phyloP scores from a whole-genome alignment of 2,888 invertebrate genomes.

The Agrochola lota region DNA sequence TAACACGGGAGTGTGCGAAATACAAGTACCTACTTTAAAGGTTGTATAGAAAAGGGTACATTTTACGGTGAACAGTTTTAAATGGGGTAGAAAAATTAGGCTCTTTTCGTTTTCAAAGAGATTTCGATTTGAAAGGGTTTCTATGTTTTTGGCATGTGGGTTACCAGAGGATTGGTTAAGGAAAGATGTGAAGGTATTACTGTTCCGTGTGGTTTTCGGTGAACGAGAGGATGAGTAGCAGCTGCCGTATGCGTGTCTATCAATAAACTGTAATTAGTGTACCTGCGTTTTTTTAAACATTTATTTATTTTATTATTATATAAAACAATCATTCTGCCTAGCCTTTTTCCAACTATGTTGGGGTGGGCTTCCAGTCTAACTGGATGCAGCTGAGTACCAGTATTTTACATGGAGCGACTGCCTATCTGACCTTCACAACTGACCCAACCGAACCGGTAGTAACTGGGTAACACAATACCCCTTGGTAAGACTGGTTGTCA shows the following conservation, averaged over 20 bases:
- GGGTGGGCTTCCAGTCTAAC: no score
- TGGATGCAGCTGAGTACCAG: no score
- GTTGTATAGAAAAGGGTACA: conserved; percentile 49
- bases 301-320: no score
- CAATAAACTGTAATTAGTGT: not conserved
- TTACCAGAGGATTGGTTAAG: not conserved
- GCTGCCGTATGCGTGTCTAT: no score
- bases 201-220: not conserved
- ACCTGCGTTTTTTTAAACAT: no score
- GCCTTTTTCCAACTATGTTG: no score
- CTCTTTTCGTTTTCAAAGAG: conserved; percentile 34
- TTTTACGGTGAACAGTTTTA: conserved; percentile 47
- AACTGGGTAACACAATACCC: no score
- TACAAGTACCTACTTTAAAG: conserved; percentile 32
- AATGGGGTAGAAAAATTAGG: conserved; percentile 49
- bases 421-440: no score
- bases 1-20: conserved; percentile 54
- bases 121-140: conserved; percentile 35
- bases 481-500: no score
- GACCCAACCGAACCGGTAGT: no score
- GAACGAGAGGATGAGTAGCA: not conserved
- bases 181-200: conserved; percentile 10
- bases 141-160: conserved; percentile 38
- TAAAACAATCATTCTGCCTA: no score
- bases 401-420: no score